Conservation (phyloP, 2,888 invertebrate genomes). For the Mechanitis mazaeus region DNA sequence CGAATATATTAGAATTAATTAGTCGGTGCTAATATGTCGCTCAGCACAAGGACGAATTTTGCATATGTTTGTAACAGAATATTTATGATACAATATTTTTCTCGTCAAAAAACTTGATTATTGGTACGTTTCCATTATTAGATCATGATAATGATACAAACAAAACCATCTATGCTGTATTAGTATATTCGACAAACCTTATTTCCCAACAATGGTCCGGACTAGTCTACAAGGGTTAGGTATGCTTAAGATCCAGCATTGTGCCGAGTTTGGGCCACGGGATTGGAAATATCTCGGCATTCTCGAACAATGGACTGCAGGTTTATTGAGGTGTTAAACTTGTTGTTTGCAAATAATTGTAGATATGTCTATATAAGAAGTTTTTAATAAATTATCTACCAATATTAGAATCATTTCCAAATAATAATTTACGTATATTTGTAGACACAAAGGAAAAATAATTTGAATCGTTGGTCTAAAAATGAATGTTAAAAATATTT, state of each 20-base stretch:
- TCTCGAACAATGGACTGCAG: constrained; percentile 1
- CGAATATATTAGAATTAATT: constrained; percentile 71
- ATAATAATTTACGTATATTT: no score
- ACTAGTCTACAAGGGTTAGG: constrained; percentile 3
- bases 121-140: no score
- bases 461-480: no score
- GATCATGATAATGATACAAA: not conserved
- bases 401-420: no score
- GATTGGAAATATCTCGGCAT: constrained; percentile 2
- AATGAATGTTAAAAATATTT: no score
- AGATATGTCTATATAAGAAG: not conserved
- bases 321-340: constrained; percentile 28
- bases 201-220: constrained; percentile 5
- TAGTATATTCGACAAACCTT: constrained; percentile 1
- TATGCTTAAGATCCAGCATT: constrained; percentile 5
- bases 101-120: no score
- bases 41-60: constrained; percentile 67
- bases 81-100: constrained; percentile 32
- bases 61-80: constrained; percentile 58
- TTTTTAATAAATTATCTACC: no score
- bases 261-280: constrained; percentile 4
- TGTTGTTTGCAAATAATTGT: constrained; percentile 27
- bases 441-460: no score
- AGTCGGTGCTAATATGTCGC: constrained; percentile 50
- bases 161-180: not conserved